Base-by-base conservation (phyloP, 2,888 invertebrate species). In the Drepana falcataria region DNA sequence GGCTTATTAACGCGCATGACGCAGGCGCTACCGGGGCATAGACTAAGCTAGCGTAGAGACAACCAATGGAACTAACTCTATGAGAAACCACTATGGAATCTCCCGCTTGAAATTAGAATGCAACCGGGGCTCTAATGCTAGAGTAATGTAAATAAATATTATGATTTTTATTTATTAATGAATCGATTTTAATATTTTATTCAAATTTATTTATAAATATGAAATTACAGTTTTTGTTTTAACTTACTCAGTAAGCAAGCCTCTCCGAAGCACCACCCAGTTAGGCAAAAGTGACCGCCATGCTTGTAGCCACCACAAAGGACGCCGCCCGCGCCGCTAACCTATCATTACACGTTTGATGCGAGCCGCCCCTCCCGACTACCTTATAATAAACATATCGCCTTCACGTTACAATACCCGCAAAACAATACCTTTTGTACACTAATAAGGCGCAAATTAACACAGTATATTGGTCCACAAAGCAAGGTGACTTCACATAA, bases 1-100 rank as follows among this genome's bases (percentile, higher is more conserved):
- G 62, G 88, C 89, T 89, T 88, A 88, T 89, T 89, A 89, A 77
- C 71, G 75, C 75, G 77, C 64, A 89, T 89, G 89, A 89, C 88
- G 87, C 63, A 73, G 73, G 44, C 7, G 44, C 75, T 81, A 79
- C 68, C 59, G 51, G 21, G 51, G 47, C 59, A 53, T 47, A 63
- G 64, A 61, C 3, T 49, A 55, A 34, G 49, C 59, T 51, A 55
- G 57, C 55, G 35, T 47, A 59, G 53, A 2, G 47, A 44, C n/a
- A 44, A 21, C 21, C 21, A 21, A 21, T 21, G 21, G 21, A 21
- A 21, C 21, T 21, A 21, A 21, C 21, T 21, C 21, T 21, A 21
- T 21, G 21, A 21, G 21, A 21, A 21, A 21, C 21, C 21, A 21
- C 21, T 21, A 21, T 21, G 21, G 21, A 21, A 21, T 21, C 21